Conservation (phyloP, 2,113 vertebrate genomes). For the Urocynchramus pylzowi region DNA sequence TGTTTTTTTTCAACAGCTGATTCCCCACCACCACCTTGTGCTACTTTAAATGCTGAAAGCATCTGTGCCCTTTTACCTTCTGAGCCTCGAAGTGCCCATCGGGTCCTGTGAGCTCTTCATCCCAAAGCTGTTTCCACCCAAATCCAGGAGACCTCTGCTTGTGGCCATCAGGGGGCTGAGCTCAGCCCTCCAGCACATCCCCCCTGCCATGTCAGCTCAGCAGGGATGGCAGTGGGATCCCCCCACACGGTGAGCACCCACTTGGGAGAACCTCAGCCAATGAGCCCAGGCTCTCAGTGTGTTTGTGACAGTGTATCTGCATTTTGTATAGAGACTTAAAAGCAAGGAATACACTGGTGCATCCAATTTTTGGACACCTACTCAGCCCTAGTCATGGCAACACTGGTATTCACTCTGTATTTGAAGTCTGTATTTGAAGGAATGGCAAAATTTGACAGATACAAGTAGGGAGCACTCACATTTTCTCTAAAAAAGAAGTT, state of each 20-base stretch:
- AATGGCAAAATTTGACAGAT: constrained; percentile 19
- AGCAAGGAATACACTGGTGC: not conserved
- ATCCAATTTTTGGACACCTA: not conserved
- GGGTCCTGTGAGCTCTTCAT: not conserved
- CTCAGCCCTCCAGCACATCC: not conserved
- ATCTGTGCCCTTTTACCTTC: not conserved
- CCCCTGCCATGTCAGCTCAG: accelerated
- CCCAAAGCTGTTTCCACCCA: not conserved
- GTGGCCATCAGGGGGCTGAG: not conserved
- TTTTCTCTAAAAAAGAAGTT: constrained; percentile 53
- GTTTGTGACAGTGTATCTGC: not conserved
- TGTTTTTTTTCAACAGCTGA: not conserved
- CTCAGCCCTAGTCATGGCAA: not conserved
- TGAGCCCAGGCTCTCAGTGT: not conserved
- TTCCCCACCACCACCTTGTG: not conserved
- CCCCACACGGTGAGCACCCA: not conserved
- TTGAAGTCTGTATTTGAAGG: constrained; percentile 21
- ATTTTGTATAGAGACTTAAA: not conserved
- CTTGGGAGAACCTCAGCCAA: not conserved
- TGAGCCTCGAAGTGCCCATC: not conserved
- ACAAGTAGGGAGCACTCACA: constrained; percentile 43
- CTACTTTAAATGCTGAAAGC: not conserved
- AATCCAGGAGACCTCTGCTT: not conserved
- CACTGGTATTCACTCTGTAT: not conserved
- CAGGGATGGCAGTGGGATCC: not conserved